These are phyloP conservation scores for Cyclophora albipunctata DNA, from an alignment of 2,888 invertebrate species.

Conservation along the genomic window DNA sequence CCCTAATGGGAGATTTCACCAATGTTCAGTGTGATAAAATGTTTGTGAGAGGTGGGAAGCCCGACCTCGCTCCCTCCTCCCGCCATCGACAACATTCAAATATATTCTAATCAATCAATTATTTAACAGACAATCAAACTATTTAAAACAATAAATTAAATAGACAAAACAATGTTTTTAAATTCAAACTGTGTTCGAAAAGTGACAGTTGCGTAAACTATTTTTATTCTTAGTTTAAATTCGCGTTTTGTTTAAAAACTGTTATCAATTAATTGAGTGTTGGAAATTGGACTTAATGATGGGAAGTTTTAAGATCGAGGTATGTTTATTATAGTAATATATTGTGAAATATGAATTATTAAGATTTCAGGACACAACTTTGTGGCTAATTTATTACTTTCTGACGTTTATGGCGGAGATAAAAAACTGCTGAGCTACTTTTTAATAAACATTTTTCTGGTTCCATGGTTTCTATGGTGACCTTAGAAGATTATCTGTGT, in stretches of 20 bases:
- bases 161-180: no score
- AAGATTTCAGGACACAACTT: not conserved
- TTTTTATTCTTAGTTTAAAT: constrained; percentile 1
- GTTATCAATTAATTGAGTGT: constrained; percentile 6
- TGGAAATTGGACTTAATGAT: constrained; percentile 12
- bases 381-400: no score
- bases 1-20: constrained; percentile 56
- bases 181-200: no score
- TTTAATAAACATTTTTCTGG: no score
- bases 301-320: constrained; percentile 18
- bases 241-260: not conserved
- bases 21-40: constrained; percentile 66
- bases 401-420: not conserved
- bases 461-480: no score
- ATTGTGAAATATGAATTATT: constrained; percentile 1
- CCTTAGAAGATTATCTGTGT: no score
- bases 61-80: constrained; percentile 45
- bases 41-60: constrained; percentile 47
- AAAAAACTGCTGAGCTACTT: no score
- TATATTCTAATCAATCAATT: constrained; percentile 20
- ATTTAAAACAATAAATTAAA: no score
- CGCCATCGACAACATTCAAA: constrained; percentile 60
- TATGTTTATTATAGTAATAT: constrained; percentile 15
- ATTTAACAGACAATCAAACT: no score
- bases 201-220: no score